Conservation (phyloP, 2,113 vertebrate species). For the Acrocephalus kingi region DNA sequence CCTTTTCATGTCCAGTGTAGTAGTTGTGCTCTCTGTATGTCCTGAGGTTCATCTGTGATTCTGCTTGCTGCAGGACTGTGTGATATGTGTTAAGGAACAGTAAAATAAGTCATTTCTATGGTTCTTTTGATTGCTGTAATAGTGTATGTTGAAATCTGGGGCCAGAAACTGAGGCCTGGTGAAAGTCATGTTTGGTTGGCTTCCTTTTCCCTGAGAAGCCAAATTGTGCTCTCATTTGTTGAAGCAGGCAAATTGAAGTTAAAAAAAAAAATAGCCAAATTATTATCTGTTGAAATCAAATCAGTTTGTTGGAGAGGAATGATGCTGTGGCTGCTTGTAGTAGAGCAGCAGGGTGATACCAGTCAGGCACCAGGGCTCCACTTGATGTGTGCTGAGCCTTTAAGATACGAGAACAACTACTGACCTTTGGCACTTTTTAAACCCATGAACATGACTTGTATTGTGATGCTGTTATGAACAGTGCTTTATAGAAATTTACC, state of each 20-base stretch:
- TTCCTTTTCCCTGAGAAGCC: slow-evolving; percentile 11
- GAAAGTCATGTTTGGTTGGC: slow-evolving; percentile 30
- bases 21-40: slow-evolving; percentile 77
- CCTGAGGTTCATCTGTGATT: slow-evolving; percentile 44
- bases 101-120: slow-evolving; percentile 34
- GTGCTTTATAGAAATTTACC: background rate
- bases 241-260: background rate
- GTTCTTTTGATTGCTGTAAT: slow-evolving; percentile 44
- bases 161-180: slow-evolving; percentile 7
- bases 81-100: slow-evolving; percentile 52
- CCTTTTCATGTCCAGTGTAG: slow-evolving; percentile 87
- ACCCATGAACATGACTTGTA: background rate
- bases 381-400: background rate
- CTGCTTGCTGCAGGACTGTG: slow-evolving; percentile 23
- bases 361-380: background rate
- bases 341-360: rapidly evolving
- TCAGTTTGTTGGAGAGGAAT: background rate
- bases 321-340: background rate
- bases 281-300: background rate
- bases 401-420: background rate
- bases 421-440: background rate
- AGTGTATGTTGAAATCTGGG: slow-evolving; percentile 37
- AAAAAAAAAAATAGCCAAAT: background rate
- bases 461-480: background rate
- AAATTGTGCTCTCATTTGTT: slow-evolving; percentile 54